A percentile compares a stretch with the other conserved stretches of the same genome.
Evolutionary conservation across 2,797 vertebrate genomes (phyloP).

Genomic region (Phrynocephalus vlangalii): DNA sequence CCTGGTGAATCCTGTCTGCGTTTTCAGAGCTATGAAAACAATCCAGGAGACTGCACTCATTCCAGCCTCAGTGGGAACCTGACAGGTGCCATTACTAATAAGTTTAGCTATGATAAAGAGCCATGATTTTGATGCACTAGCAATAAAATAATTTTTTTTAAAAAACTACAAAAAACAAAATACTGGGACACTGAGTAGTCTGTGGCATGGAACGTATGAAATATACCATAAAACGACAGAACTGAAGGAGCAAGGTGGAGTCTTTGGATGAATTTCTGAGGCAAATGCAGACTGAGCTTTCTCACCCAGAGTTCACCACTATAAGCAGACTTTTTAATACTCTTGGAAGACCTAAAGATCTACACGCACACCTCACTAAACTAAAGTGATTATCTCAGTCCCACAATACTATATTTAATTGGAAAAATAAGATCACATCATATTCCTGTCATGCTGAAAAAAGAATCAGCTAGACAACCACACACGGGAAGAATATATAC

Average conservation of each 20-base stretch:
- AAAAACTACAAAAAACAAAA: constrained; percentile 8
- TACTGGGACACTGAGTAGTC: constrained; percentile 3
- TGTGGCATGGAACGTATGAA: constrained; percentile 8
- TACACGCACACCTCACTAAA: background rate
- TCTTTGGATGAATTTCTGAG: background rate
- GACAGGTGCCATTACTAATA: constrained; percentile 66
- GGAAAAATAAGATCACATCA: no score
- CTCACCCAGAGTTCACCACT: background rate
- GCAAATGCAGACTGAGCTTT: accelerated
- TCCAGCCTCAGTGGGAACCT: constrained; percentile 58
- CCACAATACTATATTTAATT: no score
- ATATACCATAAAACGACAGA: background rate
- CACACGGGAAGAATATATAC: no score
- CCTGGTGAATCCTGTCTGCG: constrained; percentile 64
- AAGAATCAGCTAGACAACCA: no score
- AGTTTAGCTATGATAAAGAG: constrained; percentile 53
- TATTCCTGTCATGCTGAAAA: no score
- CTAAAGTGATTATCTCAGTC: no score
- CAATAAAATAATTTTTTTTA: constrained; percentile 8
- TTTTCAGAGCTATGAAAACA: constrained; percentile 54
- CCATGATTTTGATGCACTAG: constrained; percentile 6
- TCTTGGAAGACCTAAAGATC: constrained; percentile 2
- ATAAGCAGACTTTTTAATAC: background rate
- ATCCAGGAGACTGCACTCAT: constrained; percentile 26
- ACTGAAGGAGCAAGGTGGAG: background rate